These are phyloP conservation scores for Gasterosteus aculeatus DNA, from an alignment of 2,113 vertebrate genomes.

Conservation along the genomic window DNA sequence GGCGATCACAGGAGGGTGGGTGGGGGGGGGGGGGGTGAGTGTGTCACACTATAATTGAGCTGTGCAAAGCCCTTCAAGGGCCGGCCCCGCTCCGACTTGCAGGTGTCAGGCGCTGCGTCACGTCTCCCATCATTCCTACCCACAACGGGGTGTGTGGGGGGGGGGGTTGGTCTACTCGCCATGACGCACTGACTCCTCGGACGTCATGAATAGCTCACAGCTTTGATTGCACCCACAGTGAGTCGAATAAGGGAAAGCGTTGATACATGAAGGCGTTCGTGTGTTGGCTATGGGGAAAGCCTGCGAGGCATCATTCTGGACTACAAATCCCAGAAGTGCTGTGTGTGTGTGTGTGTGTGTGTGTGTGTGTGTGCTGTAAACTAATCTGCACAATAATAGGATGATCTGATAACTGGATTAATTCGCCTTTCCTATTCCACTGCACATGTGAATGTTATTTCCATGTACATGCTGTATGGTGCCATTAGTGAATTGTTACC, in stretches of 20 bases:
- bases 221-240: constrained; percentile 31
- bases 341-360: not conserved
- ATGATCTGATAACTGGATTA: constrained; percentile 73
- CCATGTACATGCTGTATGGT: not conserved
- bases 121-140: constrained; percentile 4
- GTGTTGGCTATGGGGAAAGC: not conserved
- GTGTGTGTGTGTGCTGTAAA: not conserved
- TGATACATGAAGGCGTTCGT: constrained; percentile 28
- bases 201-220: constrained; percentile 1
- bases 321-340: constrained; percentile 43
- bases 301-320: constrained; percentile 14
- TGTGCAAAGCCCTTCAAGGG: constrained; percentile 45
- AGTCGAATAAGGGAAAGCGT: constrained; percentile 9
- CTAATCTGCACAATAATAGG: constrained; percentile 63
- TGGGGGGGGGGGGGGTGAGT: constrained; percentile 44
- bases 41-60: constrained; percentile 74
- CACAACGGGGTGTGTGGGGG: not conserved
- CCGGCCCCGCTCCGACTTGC: constrained; percentile 41
- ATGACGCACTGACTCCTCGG: not conserved
- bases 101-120: constrained; percentile 37
- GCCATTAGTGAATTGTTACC: constrained; percentile 4
- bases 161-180: not conserved
- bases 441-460: constrained; percentile 23
- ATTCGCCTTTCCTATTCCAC: constrained; percentile 46
- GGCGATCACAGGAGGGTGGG: constrained; percentile 17